A percentile compares a stretch with the other conserved stretches of the same genome.
Conservation (phyloP, 2,113 vertebrate genomes). For the Marmota flaviventris region DNA sequence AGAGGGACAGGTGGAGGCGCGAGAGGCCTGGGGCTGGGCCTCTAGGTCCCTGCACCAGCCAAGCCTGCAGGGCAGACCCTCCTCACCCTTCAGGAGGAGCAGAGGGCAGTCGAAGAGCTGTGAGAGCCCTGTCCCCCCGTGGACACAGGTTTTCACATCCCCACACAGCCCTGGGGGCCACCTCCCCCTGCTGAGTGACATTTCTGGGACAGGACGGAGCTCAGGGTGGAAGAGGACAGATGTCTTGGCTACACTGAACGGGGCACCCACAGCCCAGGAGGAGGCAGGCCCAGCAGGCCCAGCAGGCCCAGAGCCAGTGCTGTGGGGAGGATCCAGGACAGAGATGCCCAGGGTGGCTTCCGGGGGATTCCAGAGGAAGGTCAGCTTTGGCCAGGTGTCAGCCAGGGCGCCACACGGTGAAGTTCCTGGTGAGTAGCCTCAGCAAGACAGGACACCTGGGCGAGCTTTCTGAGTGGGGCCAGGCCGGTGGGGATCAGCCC, state of each 20-base stretch:
- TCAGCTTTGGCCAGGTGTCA: not conserved
- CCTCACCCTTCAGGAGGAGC: too few species aligned
- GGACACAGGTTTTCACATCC: not conserved
- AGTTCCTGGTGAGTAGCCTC: too few species aligned
- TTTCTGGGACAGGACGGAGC: not conserved
- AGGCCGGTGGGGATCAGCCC: not conserved
- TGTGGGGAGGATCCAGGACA: rapidly evolving
- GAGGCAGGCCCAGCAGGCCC: not conserved
- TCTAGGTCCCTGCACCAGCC: too few species aligned
- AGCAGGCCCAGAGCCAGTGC: too few species aligned
- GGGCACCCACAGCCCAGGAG: not conserved
- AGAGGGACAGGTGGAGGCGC: too few species aligned
- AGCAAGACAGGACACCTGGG: not conserved
- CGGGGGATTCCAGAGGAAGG: not conserved
- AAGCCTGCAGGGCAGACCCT: not conserved
- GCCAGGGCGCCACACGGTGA: not conserved
- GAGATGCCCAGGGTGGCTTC: not conserved
- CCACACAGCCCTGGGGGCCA: too few species aligned
- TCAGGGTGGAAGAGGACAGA: not conserved
- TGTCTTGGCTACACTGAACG: not conserved
- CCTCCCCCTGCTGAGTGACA: too few species aligned
- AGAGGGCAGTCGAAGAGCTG: not conserved
- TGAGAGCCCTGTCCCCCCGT: not conserved
- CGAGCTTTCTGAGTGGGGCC: not conserved
- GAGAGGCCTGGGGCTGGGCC: too few species aligned